These are phyloP conservation scores for Stenopsyche tienmushanensis DNA, from an alignment of 1,140 invertebrate genomes.

Conservation along the genomic window DNA sequence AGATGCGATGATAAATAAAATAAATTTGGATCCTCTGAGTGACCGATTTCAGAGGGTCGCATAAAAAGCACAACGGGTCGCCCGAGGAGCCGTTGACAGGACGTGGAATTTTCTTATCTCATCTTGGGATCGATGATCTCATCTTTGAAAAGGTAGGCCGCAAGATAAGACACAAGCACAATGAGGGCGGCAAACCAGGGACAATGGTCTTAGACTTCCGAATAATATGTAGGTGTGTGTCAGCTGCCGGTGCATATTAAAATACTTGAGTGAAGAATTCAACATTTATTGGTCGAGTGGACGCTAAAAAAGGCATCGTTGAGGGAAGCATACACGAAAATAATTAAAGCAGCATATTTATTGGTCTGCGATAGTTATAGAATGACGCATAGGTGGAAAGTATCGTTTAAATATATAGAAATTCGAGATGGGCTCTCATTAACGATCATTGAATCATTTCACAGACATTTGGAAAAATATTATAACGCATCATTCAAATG, in stretches of 20 bases:
- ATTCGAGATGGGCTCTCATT: too few relatives aligned
- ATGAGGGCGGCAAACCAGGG: constrained; percentile 9
- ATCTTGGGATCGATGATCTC: constrained; percentile 25
- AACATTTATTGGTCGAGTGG: too few relatives aligned
- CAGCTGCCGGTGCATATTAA: not conserved
- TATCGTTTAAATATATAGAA: too few relatives aligned
- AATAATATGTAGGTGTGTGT: not conserved
- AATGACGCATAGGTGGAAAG: too few relatives aligned
- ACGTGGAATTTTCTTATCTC: constrained; percentile 35
- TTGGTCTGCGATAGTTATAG: too few relatives aligned
- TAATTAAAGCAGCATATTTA: too few relatives aligned
- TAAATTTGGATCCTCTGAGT: too few relatives aligned
- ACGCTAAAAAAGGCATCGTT: too few relatives aligned
- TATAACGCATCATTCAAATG: too few relatives aligned
- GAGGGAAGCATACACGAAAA: too few relatives aligned
- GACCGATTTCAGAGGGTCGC: not conserved
- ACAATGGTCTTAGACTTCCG: constrained; percentile 31
- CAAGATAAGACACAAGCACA: constrained; percentile 16
- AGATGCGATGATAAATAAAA: not conserved
- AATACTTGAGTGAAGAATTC: not conserved
- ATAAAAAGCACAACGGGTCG: not conserved
- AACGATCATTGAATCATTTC: too few relatives aligned
- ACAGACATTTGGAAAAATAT: too few relatives aligned
- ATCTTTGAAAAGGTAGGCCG: constrained; percentile 16
- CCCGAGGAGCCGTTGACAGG: constrained; percentile 19